Conservation (phyloP, 37 sponge, comb jelly and placozoan genomes). For the Cliona cf. orientalis region DNA sequence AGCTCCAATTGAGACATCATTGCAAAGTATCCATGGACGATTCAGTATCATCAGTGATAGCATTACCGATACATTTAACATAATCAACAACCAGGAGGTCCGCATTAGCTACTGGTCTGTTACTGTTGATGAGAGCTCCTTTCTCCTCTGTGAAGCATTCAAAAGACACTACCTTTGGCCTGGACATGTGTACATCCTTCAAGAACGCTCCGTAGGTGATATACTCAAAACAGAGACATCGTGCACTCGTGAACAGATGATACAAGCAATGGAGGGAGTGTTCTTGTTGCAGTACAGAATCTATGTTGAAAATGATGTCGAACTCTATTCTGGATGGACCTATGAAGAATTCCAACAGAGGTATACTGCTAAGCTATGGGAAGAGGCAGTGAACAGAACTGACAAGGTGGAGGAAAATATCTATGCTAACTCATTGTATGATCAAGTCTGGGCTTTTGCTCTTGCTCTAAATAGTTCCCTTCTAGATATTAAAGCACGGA, state of each 20-base stretch:
- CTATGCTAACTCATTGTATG: conserved; percentile 15
- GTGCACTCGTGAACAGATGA: conserved; percentile 27
- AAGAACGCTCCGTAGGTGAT: not conserved
- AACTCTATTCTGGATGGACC: conserved; percentile 1
- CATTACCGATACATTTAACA: not conserved
- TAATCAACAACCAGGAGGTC: not conserved
- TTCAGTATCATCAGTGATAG: not conserved
- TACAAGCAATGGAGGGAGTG: conserved; percentile 15
- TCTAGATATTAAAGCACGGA: not conserved
- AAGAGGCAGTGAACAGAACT: too few relatives aligned
- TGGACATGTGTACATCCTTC: conserved; percentile 37
- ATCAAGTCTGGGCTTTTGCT: conserved; percentile 43
- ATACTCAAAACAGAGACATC: not conserved
- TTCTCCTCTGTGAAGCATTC: conserved; percentile 37
- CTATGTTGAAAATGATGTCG: not conserved
- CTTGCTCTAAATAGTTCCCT: conserved; percentile 36
- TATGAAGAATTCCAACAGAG: conserved; percentile 45
- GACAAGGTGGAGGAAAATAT: not conserved
- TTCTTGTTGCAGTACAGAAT: conserved; percentile 13
- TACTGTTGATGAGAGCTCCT: conserved; percentile 8
- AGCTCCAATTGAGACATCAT: not conserved
- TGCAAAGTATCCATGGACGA: too few relatives aligned
- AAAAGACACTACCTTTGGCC: conserved; percentile 13
- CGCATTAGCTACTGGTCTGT: conserved; percentile 16
- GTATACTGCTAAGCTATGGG: too few relatives aligned